Percentiles rank a stretch among this genome's conserved stretches.
Evolutionary conservation across 2,797 vertebrate genomes (phyloP).

Genomic region (Argyrosomus regius): DNA sequence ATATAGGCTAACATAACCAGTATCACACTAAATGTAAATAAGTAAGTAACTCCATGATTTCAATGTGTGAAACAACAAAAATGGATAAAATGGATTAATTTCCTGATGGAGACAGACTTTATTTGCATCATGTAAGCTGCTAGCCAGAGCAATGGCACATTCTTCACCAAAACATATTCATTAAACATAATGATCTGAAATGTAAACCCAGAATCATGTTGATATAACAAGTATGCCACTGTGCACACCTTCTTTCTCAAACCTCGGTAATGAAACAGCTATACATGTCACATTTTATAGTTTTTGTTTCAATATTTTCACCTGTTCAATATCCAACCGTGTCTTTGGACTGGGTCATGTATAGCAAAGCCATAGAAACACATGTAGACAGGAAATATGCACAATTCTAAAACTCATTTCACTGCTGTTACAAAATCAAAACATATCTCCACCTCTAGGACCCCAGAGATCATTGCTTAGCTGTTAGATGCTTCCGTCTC

Average conservation of each 20-base stretch:
- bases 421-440: constrained; percentile 39
- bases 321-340: background rate
- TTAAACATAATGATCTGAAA: background rate
- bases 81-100: background rate
- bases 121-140: background rate
- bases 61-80: background rate
- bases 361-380: constrained; percentile 1
- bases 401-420: constrained; percentile 36
- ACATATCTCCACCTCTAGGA: constrained; percentile 59
- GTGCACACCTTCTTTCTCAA: background rate
- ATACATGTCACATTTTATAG: background rate
- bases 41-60: background rate
- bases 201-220: background rate
- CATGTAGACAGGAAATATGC: constrained; percentile 6
- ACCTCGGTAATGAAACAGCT: no score
- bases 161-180: background rate
- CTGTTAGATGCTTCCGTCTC: constrained; percentile 74
- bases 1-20: background rate
- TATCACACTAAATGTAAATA: background rate
- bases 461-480: constrained; percentile 59
- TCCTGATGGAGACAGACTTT: background rate
- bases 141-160: background rate
- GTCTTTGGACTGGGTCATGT: background rate
- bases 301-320: background rate
- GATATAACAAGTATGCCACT: background rate